Base-by-base conservation (phyloP, 2,113 vertebrate genomes). In the Gadus macrocephalus region DNA sequence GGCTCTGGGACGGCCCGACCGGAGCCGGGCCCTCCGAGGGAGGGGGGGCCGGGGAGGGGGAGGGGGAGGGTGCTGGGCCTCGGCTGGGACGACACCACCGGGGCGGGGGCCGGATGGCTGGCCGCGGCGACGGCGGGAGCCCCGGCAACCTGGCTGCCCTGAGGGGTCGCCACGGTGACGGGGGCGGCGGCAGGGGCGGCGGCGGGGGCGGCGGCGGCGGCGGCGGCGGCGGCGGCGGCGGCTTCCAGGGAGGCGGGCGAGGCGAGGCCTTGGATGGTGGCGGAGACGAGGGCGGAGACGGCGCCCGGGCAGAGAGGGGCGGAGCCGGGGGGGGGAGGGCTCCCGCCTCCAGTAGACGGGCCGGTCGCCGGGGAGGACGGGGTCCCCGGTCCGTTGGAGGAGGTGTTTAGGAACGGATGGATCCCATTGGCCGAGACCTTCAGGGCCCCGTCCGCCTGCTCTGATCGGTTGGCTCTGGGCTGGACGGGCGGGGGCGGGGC, bases 231-330 rank as follows among this genome's bases (percentile, higher is more conserved):
- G 27, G 11, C 19, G 20, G 14, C 38, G 4, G n/a, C n/a, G 22
- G 61, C 70, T 74, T 84, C 56, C 74, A 75, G 1, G 72, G 76
- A 64, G 55, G 55, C 3, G 53, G 79, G 66, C 27, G 85, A 27
- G 35, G 85, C 64, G 1, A 88, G 61, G 65, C 85, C 77, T 70
- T 87, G 78, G 66, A 89, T 73, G 58, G 85, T 85, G 69, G 82
- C 78, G 3, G 83, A 81, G 49, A 89, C 75, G 0, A 89, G 87
- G 27, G 84, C 87, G 0, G 88, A 88, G 66, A 90, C 79, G 0
- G 86, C 81, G 53, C 62, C 69, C 25, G 75, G 71, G 35, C 53
- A 68, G 67, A 15, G 64, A 59, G 76, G 66, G 0, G 79, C 35
- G 58, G 75, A 69, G n/a, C 42, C 17, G 20, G 22, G 59, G 5